Base-by-base conservation (phyloP, 2,113 vertebrate species). In the Colinus virginianus region DNA sequence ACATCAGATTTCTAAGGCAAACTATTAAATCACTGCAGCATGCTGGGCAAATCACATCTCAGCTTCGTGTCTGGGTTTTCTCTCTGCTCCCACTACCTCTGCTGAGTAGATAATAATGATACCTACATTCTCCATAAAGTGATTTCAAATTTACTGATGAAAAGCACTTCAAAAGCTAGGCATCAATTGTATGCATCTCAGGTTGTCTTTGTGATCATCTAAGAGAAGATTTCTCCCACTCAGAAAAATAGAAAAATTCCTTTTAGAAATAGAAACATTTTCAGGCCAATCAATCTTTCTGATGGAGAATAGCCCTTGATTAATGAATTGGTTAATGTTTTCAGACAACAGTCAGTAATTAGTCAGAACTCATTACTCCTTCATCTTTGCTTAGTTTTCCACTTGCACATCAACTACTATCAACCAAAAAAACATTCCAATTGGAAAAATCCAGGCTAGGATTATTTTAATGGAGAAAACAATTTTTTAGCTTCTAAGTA, bases 81-180 rank as follows among this genome's bases (percentile, higher is more conserved):
- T 48, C 9, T 91, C 68, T 62, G 26, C 28, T 87, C 30, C 18
- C 49, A 11, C 26, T 74, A n/a, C 58, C 48, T 76, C 59, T 78
- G n/a, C 55, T 90, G 63, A 85, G 75, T 43, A 72, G 4, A 1
- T 43, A 58, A 53, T 72, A 76, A 79, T 21, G 17, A 72, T 64
- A 68, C 25, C 25, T 63, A 56, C n/a, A 42, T 72, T 15, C 40
- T 61, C 55, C 18, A 22, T 62, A 78, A 89, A 81, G 25, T 49
- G 51, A 66, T 88, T 88, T 90, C 59, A 40, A 90, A 88, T 69
- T 88, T 74, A 69, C 59, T 85, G 67, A 85, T 72, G 75, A 85
- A 88, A 94, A 82, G 51, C 1, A 2, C 22, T 93, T 78, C 43
- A 79, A 82, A 91, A 87, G 36, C 62, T 67, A 55, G 5, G 2